Base-by-base conservation (phyloP, 2,888 invertebrate species). In the Caenorhabditis angaria region DNA sequence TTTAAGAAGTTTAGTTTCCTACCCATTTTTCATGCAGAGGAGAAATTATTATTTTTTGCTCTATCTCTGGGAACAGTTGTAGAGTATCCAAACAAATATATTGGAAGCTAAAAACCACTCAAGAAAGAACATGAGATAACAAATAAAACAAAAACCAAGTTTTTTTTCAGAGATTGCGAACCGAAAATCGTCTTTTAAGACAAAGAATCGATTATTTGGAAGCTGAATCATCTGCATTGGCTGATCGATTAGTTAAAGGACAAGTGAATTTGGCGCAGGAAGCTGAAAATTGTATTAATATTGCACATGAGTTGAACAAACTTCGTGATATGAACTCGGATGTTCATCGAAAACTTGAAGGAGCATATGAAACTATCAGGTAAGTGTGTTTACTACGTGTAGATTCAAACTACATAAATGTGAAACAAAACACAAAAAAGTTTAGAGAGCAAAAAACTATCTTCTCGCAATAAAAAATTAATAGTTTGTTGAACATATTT, bases 201-300 rank as follows among this genome's bases (percentile, higher is more conserved):
- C 96, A 97, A 87, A 91, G 96, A 68, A 95, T 96, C 79, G 97
- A 97, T 87, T 92, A 96, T 78, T 90, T 99, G 63, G 99, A 99
- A 89, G 94, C 90, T 86, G 90, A 90, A 82, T 95, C 95, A 62
- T 94, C 94, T 5, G 94, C 94, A 64, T 89, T 99, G 70, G 99
- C 99, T 0, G 95, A 95, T 89, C 91, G 94, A 67, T 90, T 97
- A 75, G 82, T 86, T 62, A 79, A 83, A 32, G 86, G 86, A 70
- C 86, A 86, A 77, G 88, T 89, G 67, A 88, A 88, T 56, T 81
- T 89, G 48, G 90, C 89, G 0, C 89, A 89, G 74, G 88, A 89
- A 76, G 89, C 89, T 2, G 90, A 90, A 82, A 88, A 89, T 72
- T 88, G 88, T 61, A 88, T 87, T 56, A 87, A 92, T 84, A 87